Percentiles rank a stretch among this genome's conserved stretches.
These are phyloP conservation scores for Planococcus citri DNA, from an alignment of 1,140 invertebrate genomes.

Conservation along the genomic window DNA sequence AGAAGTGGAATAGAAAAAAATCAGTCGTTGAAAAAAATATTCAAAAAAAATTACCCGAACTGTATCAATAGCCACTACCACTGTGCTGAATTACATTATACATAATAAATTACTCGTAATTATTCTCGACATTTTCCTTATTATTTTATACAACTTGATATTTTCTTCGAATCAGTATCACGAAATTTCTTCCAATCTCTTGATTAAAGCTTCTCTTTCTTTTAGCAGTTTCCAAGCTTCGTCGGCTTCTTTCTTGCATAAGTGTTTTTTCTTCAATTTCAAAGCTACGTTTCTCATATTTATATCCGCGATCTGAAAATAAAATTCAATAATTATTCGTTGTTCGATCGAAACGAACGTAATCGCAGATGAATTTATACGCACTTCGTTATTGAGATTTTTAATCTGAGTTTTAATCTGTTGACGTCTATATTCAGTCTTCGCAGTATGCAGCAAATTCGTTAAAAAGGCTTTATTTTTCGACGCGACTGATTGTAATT, in stretches of 20 bases:
- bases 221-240: conserved; percentile 15
- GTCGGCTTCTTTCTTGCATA: conserved; percentile 13
- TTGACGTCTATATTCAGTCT: conserved; percentile 51
- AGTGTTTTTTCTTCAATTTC: conserved; percentile 7
- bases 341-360: background rate
- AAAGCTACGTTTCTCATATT: conserved; percentile 9
- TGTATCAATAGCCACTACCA: background rate
- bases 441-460: conserved; percentile 43
- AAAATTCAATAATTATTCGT: background rate
- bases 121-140: background rate
- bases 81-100: background rate
- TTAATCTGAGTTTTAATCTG: conserved; percentile 54
- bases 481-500: conserved; percentile 53
- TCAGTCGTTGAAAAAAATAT: background rate
- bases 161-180: background rate
- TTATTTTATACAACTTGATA: too few relatives aligned
- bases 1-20: background rate
- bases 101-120: background rate
- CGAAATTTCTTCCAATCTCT: conserved; percentile 2
- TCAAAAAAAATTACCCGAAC: background rate
- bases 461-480: conserved; percentile 55
- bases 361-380: background rate
- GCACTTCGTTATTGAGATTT: conserved; percentile 53
- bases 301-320: background rate
- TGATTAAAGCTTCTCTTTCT: background rate